phyloP scores from a whole-genome alignment of 2,113 vertebrate species.

The Muscicapa adusta region DNA sequence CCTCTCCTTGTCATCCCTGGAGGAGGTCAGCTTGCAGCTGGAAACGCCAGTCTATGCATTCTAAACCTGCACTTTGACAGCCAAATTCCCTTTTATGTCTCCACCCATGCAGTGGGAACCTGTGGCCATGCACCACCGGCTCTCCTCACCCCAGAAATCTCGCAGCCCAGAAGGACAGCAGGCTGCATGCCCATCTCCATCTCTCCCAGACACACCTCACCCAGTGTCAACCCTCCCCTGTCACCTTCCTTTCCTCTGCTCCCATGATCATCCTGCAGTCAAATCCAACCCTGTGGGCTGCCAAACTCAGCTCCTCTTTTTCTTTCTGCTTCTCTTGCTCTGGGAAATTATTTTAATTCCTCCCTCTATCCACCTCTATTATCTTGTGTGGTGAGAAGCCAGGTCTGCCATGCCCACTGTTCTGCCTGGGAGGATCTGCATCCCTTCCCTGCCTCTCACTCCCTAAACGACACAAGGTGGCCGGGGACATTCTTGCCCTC shows the following conservation, averaged over 20 bases:
- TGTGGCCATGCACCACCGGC: background rate
- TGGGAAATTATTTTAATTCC: background rate
- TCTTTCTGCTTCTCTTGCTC: background rate
- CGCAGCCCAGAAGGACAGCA: background rate
- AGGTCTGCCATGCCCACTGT: background rate
- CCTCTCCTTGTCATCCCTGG: accelerated
- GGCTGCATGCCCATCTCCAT: background rate
- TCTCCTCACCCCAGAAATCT: background rate
- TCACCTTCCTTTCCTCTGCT: background rate
- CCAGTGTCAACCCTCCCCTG: background rate
- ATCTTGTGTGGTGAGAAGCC: background rate
- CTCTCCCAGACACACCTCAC: background rate
- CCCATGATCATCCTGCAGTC: background rate
- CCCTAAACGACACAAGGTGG: background rate
- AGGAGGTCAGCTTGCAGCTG: background rate
- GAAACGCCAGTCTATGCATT: background rate
- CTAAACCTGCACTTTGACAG: background rate
- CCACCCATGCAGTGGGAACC: background rate
- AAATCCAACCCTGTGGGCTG: background rate
- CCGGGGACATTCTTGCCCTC: background rate
- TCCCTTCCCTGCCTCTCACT: background rate
- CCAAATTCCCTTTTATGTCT: background rate
- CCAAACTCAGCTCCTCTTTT: background rate
- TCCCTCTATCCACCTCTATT: background rate
- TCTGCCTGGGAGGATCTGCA: background rate